Percentiles rank a stretch among this genome's conserved stretches.
Evolutionary conservation across 2,888 invertebrate genomes (phyloP).

Genomic region (Galerucella calmariensis): DNA sequence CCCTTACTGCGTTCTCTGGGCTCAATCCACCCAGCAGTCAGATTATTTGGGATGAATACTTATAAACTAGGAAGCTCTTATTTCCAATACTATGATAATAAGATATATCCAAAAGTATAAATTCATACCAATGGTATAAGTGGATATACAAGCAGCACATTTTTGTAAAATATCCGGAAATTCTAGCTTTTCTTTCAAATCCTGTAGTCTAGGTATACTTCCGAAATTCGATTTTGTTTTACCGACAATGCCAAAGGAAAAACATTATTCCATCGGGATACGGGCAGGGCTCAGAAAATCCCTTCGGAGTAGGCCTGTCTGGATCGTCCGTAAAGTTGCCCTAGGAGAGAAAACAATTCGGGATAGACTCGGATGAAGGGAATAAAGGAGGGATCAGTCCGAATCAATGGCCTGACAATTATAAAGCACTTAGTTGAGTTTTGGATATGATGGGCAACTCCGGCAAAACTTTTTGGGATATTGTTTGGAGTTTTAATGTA

Average conservation of each 20-base stretch:
- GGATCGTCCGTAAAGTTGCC: constrained; percentile 21
- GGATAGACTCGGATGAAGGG: constrained; percentile 28
- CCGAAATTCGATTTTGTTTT: constrained; percentile 2
- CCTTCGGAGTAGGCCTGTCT: constrained; percentile 11
- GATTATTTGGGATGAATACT: too few relatives aligned
- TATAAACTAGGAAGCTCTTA: too few relatives aligned
- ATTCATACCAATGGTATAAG: too few relatives aligned
- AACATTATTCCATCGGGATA: constrained; percentile 27
- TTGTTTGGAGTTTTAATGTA: constrained; percentile 22
- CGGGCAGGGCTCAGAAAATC: constrained; percentile 16
- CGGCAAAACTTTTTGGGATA: constrained; percentile 18
- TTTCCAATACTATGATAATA: too few relatives aligned
- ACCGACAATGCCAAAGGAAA: constrained; percentile 18
- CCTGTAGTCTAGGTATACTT: not conserved
- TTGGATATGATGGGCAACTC: constrained; percentile 10
- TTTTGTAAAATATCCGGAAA: too few relatives aligned
- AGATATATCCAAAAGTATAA: too few relatives aligned
- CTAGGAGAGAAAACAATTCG: constrained; percentile 29
- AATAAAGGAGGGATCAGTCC: constrained; percentile 23
- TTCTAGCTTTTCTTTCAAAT: not conserved
- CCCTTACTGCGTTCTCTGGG: too few relatives aligned
- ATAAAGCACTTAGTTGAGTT: constrained; percentile 29
- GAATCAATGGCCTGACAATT: constrained; percentile 31
- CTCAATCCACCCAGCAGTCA: too few relatives aligned
- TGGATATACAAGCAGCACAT: too few relatives aligned